Percentiles rank a stretch among this genome's conserved stretches.
These are phyloP conservation scores for Pyrrhura leucotis DNA, from an alignment of 2,797 vertebrate genomes.

Conservation along the genomic window DNA sequence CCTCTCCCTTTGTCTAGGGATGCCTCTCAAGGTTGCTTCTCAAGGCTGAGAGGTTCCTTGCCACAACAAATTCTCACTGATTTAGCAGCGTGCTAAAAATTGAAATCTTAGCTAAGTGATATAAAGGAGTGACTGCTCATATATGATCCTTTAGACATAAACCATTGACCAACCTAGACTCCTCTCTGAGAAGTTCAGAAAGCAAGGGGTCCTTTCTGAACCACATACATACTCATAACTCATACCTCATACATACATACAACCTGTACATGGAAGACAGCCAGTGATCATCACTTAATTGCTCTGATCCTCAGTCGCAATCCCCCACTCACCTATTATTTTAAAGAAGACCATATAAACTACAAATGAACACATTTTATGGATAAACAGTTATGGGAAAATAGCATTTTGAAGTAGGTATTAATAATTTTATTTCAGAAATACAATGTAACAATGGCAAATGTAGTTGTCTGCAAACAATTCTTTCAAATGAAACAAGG, in stretches of 20 bases:
- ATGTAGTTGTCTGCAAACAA: neutral
- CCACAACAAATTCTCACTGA: neutral
- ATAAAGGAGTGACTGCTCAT: neutral
- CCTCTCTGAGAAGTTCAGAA: neutral
- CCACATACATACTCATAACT: too few relatives aligned
- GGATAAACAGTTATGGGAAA: neutral
- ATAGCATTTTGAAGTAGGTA: neutral
- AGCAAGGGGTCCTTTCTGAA: neutral
- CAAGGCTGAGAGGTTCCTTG: neutral
- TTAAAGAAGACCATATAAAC: neutral
- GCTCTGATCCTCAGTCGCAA: neutral
- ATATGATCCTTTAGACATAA: neutral
- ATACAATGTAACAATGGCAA: neutral
- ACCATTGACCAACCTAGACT: neutral
- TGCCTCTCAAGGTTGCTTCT: neutral
- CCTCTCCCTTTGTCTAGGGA: neutral
- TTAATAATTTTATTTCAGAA: neutral
- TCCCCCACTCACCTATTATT: neutral
- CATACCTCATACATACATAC: too few relatives aligned
- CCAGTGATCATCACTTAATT: neutral
- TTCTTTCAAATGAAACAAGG: neutral
- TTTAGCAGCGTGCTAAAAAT: neutral
- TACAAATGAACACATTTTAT: neutral
- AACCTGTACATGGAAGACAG: neutral
- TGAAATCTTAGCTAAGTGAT: neutral